Evolutionary conservation across 2,113 vertebrate species (phyloP).

Genomic region (Megaptera novaeangliae): DNA sequence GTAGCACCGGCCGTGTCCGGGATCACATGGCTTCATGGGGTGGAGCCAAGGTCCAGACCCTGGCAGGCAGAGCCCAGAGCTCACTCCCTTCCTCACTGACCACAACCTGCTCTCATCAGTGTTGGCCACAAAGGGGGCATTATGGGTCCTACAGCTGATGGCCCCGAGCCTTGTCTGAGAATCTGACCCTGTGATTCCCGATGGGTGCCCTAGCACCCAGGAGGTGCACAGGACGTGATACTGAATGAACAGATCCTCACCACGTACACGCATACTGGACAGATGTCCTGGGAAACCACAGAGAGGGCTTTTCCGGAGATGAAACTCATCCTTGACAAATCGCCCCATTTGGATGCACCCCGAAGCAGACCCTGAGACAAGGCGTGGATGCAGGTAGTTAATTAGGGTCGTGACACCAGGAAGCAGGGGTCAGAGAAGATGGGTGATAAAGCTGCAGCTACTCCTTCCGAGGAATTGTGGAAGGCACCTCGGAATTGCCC

Average conservation of each 20-base stretch:
- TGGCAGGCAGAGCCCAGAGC: background rate
- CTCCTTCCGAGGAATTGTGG: background rate
- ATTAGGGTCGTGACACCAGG: accelerated
- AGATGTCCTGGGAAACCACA: background rate
- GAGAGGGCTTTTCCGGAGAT: background rate
- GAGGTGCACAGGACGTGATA: background rate
- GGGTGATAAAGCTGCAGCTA: background rate
- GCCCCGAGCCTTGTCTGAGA: background rate
- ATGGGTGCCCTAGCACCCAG: background rate
- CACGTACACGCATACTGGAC: accelerated
- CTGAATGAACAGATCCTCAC: background rate
- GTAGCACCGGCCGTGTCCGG: background rate
- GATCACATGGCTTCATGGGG: no score
- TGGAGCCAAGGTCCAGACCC: no score
- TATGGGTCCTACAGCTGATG: accelerated
- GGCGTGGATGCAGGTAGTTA: accelerated
- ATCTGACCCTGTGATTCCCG: accelerated
- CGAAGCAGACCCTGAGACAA: background rate
- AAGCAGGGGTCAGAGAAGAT: background rate
- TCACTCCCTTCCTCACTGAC: background rate
- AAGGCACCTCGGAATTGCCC: background rate
- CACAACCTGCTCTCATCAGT: background rate
- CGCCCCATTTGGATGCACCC: no score
- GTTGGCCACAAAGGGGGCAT: background rate
- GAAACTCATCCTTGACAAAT: background rate